A percentile compares a stretch with the other conserved stretches of the same genome.
Evolutionary conservation across 2,113 vertebrate species (phyloP).

Genomic region (Dasypus novemcinctus): DNA sequence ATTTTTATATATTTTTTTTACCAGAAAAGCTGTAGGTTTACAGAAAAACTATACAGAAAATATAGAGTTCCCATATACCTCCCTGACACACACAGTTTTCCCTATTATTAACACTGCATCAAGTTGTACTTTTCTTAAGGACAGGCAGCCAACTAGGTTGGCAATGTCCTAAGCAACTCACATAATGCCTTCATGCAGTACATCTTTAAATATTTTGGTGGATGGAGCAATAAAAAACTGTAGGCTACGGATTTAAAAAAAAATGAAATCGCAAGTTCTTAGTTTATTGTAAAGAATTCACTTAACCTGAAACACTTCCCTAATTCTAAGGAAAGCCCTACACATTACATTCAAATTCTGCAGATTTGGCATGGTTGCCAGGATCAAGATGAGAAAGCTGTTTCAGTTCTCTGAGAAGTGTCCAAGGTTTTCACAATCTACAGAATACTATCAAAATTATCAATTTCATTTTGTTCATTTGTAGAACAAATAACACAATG

Average conservation of each 20-base stretch:
- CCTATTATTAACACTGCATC: too few relatives aligned
- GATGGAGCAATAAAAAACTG: background rate
- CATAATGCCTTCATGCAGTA: background rate
- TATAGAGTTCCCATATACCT: too few relatives aligned
- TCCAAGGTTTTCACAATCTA: background rate
- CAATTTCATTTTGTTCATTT: background rate
- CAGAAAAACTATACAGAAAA: too few relatives aligned
- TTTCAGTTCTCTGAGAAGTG: background rate
- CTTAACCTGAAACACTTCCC: slow-evolving; percentile 8
- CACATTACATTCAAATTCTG: background rate
- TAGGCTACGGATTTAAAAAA: background rate
- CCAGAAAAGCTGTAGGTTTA: too few relatives aligned
- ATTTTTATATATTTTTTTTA: too few relatives aligned
- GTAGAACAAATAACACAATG: background rate
- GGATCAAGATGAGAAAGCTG: background rate
- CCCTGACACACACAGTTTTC: too few relatives aligned
- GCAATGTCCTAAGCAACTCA: background rate
- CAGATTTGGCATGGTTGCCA: background rate
- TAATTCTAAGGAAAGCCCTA: slow-evolving; percentile 24
- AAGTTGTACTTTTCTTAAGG: background rate
- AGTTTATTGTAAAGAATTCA: background rate
- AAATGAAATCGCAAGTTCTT: background rate
- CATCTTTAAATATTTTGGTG: background rate
- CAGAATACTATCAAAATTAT: background rate
- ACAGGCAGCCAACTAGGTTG: background rate